These are phyloP conservation scores for Gastracanthus pulcherrimus DNA, from an alignment of 2,888 invertebrate species.

Conservation along the genomic window DNA sequence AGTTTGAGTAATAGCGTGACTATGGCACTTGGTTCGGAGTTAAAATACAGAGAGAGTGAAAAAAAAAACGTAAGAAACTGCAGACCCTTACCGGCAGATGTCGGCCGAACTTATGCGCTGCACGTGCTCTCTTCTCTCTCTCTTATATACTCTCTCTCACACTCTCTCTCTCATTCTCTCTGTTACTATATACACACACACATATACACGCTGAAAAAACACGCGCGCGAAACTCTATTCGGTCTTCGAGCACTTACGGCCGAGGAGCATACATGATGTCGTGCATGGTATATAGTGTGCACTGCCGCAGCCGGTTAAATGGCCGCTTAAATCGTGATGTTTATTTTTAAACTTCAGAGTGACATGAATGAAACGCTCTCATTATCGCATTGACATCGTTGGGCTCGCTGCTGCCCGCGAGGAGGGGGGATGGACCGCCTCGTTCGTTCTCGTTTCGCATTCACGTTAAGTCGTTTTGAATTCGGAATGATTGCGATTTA, in stretches of 20 bases:
- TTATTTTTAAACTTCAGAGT: slow-evolving; percentile 2
- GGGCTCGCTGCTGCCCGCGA: background rate
- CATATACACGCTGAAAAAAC: background rate
- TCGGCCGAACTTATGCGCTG: slow-evolving; percentile 41
- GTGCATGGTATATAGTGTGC: background rate
- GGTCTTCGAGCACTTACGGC: background rate
- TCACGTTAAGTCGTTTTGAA: too few species aligned
- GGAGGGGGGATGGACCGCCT: background rate
- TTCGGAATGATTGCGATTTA: too few species aligned
- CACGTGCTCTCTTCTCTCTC: slow-evolving; percentile 39
- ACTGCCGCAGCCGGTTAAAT: background rate
- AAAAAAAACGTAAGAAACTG: slow-evolving; percentile 27
- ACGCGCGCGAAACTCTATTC: background rate
- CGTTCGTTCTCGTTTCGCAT: too few species aligned
- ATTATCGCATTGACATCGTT: slow-evolving; percentile 1
- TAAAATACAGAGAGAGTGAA: background rate
- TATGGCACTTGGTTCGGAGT: background rate
- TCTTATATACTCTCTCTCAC: background rate
- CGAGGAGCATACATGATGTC: background rate
- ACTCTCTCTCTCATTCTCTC: slow-evolving; percentile 3
- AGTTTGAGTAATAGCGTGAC: slow-evolving; percentile 37
- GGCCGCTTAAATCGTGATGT: slow-evolving; percentile 6
- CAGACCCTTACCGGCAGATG: slow-evolving; percentile 35
- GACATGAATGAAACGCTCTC: slow-evolving; percentile 9
- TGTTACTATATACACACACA: background rate